These are phyloP conservation scores for Mastomys natalensis DNA, from an alignment of 2,113 vertebrate genomes.

Conservation along the genomic window DNA sequence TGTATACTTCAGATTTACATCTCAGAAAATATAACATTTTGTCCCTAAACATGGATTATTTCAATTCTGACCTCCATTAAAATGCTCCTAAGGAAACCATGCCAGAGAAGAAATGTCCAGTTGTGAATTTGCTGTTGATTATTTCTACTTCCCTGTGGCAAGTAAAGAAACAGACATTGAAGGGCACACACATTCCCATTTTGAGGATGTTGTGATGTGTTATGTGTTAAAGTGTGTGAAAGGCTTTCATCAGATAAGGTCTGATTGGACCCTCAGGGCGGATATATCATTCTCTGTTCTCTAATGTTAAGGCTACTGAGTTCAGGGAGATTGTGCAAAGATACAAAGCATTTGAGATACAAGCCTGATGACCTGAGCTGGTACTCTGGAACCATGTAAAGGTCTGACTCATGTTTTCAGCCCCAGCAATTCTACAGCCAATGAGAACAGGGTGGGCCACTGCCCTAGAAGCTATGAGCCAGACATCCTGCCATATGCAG, in stretches of 20 bases:
- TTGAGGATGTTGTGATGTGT: background rate
- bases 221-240: background rate
- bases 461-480: background rate
- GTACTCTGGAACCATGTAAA: background rate
- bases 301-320: background rate
- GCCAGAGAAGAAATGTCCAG: background rate
- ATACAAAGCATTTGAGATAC: background rate
- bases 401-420: background rate
- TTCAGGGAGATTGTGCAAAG: background rate
- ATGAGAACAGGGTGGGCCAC: background rate
- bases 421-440: too few species aligned
- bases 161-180: background rate
- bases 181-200: background rate
- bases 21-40: background rate
- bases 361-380: background rate
- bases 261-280: background rate
- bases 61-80: background rate
- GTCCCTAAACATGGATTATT: background rate
- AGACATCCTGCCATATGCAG: background rate
- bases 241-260: background rate
- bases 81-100: background rate
- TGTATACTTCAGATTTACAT: too few species aligned
- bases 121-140: background rate
- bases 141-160: background rate
- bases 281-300: background rate